A percentile compares a stretch with the other conserved stretches of the same genome.
Evolutionary conservation across 2,888 invertebrate genomes (phyloP).

Genomic region (Spialia ferax): DNA sequence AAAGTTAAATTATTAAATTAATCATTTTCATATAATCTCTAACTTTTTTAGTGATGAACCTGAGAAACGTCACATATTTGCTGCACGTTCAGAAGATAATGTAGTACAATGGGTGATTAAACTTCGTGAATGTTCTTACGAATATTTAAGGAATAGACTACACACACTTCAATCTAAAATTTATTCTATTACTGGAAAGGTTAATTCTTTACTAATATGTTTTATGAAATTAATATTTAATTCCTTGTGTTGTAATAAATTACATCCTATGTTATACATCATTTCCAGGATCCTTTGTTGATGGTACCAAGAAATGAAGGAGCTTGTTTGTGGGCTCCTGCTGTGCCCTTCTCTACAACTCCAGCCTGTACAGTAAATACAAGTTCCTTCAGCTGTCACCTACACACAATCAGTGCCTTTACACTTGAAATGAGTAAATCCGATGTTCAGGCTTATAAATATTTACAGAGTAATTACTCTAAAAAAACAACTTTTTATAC

Average conservation of each 20-base stretch:
- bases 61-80: slow-evolving; percentile 90
- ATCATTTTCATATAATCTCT: not conserved
- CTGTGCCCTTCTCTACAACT: slow-evolving; percentile 75
- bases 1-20: not conserved
- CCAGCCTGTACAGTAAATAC: slow-evolving; percentile 76
- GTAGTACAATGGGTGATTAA: slow-evolving; percentile 91
- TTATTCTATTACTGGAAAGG: slow-evolving; percentile 89
- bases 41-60: slow-evolving; percentile 82
- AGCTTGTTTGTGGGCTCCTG: slow-evolving; percentile 79
- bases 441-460: slow-evolving; percentile 72
- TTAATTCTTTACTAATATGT: slow-evolving; percentile 49
- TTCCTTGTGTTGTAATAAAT: too few species aligned
- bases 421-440: slow-evolving; percentile 80
- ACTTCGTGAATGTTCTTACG: slow-evolving; percentile 90
- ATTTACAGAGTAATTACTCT: slow-evolving; percentile 59
- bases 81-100: slow-evolving; percentile 90
- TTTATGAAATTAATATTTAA: too few species aligned
- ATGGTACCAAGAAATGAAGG: slow-evolving; percentile 88
- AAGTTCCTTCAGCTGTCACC: slow-evolving; percentile 78
- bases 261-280: not conserved
- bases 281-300: slow-evolving; percentile 84
- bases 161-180: slow-evolving; percentile 89
- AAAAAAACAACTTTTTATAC: slow-evolving; percentile 75
- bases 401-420: slow-evolving; percentile 75
- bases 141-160: slow-evolving; percentile 88